phyloP scores from a whole-genome alignment of 2,797 vertebrate species.

The Lepilemur ruficaudatus region DNA sequence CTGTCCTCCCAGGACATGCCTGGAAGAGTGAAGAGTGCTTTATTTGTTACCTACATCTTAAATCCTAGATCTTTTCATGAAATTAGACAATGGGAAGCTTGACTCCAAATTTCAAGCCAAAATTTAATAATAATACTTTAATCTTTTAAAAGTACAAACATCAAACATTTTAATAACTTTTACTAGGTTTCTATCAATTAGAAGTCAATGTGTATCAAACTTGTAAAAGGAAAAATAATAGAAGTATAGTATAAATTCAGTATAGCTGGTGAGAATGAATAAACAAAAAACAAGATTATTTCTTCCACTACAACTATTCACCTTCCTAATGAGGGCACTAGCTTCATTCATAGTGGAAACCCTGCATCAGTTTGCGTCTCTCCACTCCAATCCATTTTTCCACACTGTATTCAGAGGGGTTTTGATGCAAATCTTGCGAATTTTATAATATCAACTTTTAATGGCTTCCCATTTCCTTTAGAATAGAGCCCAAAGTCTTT shows the following conservation, averaged over 20 bases:
- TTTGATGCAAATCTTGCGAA: neutral
- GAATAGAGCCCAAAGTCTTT: neutral
- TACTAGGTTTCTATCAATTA: neutral
- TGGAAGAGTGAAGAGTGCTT: neutral
- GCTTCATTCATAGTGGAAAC: neutral
- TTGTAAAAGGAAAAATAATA: neutral
- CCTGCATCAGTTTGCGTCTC: neutral
- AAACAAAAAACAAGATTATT: neutral
- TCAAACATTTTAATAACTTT: neutral
- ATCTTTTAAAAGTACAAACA: neutral
- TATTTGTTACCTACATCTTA: neutral
- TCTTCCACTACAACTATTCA: neutral
- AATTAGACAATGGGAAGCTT: neutral
- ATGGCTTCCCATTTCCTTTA: neutral
- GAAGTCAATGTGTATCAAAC: neutral
- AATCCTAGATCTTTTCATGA: neutral
- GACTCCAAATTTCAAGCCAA: neutral
- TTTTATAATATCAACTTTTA: neutral
- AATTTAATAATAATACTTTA: neutral
- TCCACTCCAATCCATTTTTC: neutral
- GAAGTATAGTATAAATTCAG: neutral
- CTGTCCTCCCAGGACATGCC: rapidly evolving
- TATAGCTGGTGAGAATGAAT: neutral
- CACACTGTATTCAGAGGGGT: neutral
- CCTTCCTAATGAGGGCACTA: neutral